A percentile compares a stretch with the other conserved stretches of the same genome.
Evolutionary conservation across 2,888 invertebrate genomes (phyloP).

Genomic region (Crepidodera aurea): DNA sequence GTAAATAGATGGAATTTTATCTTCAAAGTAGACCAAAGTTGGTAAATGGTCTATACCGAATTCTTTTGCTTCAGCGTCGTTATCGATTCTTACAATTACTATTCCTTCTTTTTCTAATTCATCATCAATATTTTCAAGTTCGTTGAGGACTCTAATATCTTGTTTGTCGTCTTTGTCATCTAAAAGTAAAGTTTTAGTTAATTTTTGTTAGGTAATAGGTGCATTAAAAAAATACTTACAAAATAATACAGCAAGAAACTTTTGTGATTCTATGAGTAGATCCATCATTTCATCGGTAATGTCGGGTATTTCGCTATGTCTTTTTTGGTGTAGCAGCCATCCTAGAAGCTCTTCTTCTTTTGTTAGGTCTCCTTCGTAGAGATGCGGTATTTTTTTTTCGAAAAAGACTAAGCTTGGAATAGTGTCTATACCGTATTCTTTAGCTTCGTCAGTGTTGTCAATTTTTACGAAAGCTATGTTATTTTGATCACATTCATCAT

Average conservation of each 20-base stretch:
- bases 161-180: conserved; percentile 92
- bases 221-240: conserved; percentile 74
- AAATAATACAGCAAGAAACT: conserved; percentile 88
- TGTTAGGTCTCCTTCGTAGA: conserved; percentile 76
- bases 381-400: conserved; percentile 69
- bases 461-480: conserved; percentile 93
- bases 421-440: conserved; percentile 86
- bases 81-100: conserved; percentile 89
- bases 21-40: conserved; percentile 87
- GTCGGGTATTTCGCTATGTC: conserved; percentile 90
- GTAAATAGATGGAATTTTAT: conserved; percentile 89
- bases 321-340: conserved; percentile 90
- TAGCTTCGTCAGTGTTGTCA: conserved; percentile 86
- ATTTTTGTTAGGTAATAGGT: no score
- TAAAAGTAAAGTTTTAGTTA: conserved; percentile 53
- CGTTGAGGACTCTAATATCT: conserved; percentile 85
- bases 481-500: conserved; percentile 92
- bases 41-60: conserved; percentile 90
- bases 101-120: conserved; percentile 90
- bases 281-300: conserved; percentile 95
- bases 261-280: conserved; percentile 80
- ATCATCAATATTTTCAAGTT: conserved; percentile 92
- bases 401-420: conserved; percentile 84
- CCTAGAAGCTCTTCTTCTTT: conserved; percentile 90
- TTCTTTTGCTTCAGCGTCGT: conserved; percentile 88